Base-by-base conservation (phyloP, 1,140 invertebrate genomes). In the Drosophila quadrilineata region DNA sequence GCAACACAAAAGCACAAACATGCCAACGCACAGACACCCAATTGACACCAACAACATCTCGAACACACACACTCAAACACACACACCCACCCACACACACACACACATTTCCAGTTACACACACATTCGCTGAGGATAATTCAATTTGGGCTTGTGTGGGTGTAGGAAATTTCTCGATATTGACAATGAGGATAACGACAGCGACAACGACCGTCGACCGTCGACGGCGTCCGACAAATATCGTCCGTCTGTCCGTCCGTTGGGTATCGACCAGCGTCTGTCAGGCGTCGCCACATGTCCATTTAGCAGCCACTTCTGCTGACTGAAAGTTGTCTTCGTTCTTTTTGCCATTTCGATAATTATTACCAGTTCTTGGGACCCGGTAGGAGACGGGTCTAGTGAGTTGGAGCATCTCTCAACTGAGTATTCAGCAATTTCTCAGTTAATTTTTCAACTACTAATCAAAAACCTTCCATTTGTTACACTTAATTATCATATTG, bases 321-420 rank as follows among this genome's bases (percentile, higher is more conserved):
- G 12, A 57, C 14, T 28, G 6, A 19, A 16, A 66, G 17, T 19
- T 65, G 21, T 21, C 40, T 59, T 29, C 33, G 33, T 36, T 67
- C 64, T 38, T 38, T 52, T 75, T 80, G 73, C 67, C 74, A 74
- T 77, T 75, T 68, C 71, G 79, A 85, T 75, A 68, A 85, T 85
- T 79, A 38, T 64, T 24, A 59, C 48, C 28, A 64, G 77, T 70
- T 72, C 40, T n/a, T n/a, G n/a, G n/a, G n/a, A n/a, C n/a, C n/a
- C n/a, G n/a, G n/a, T n/a, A n/a, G n/a, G n/a, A n/a, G n/a, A n/a
- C n/a, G n/a, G n/a, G n/a, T n/a, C n/a, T n/a, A n/a, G n/a, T n/a
- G n/a, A n/a, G n/a, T n/a, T n/a, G n/a, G n/a, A n/a, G n/a, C n/a
- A n/a, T n/a, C n/a, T n/a, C n/a, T n/a, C n/a, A n/a, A n/a, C n/a